Evolutionary conservation across 2,888 invertebrate genomes (phyloP).

Genomic region (Rotaria macrura): DNA sequence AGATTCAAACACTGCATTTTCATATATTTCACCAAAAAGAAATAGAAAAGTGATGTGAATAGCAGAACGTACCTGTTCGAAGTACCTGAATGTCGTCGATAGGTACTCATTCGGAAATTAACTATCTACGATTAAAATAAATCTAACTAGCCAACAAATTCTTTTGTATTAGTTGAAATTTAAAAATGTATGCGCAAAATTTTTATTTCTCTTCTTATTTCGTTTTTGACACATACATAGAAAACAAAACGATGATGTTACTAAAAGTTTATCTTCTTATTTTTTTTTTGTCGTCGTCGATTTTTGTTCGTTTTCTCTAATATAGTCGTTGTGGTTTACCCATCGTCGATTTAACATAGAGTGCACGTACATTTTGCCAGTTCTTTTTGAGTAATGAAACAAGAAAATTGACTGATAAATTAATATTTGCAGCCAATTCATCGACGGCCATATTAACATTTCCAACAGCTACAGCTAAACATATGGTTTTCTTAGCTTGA

Average conservation of each 20-base stretch:
- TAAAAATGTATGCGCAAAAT: not conserved
- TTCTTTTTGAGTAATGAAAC: constrained; percentile 98
- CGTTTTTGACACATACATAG: not conserved
- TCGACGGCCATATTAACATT: constrained; percentile 90
- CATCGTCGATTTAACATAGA: constrained; percentile 98
- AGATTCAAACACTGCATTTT: too few relatives aligned
- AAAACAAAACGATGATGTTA: not conserved
- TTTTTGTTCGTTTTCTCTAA: constrained; percentile 54
- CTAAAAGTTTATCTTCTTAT: not conserved
- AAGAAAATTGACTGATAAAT: constrained; percentile 92
- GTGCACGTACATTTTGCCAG: constrained; percentile 97
- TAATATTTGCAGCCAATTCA: constrained; percentile 89
- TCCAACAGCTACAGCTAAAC: constrained; percentile 92
- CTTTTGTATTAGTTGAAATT: not conserved
- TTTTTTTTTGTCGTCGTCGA: not conserved
- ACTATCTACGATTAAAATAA: constrained; percentile 1
- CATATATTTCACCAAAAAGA: not conserved
- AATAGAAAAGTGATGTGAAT: not conserved
- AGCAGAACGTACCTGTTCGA: not conserved
- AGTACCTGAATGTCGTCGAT: not conserved
- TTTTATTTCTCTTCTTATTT: not conserved
- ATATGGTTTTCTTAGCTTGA: constrained; percentile 99
- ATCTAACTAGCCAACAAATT: not conserved
- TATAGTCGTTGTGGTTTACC: constrained; percentile 92
- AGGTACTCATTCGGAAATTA: not conserved